Base-by-base conservation (phyloP, 2,797 vertebrate genomes). In the Pogoniulus pusillus region DNA sequence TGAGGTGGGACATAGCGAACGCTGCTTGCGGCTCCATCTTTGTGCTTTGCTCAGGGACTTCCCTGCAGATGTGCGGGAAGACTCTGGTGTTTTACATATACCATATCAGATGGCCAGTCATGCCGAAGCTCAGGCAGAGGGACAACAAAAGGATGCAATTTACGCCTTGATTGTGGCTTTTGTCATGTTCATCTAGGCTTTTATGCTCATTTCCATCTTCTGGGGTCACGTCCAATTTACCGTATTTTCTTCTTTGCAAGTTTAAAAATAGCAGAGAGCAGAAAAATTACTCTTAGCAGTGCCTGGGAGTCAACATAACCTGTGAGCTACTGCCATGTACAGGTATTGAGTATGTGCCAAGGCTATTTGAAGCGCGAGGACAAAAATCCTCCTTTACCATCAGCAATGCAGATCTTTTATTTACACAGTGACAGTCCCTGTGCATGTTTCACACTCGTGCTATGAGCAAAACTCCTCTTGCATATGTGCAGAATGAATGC, bases 81-180 rank as follows among this genome's bases (percentile, higher is more conserved):
- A 87, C n/a, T 0, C 0, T 54, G 35, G 23, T 81, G 63, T 75
- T 94, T 83, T 90, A 73, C 82, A 30, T 81, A 81, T 35, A 85
- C 59, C 58, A 12, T 75, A 54, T 90, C 72, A 30, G 89, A 90
- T 64, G 41, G 74, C 76, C 73, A 73, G 91, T 63, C 29, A 7
- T 90, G 82, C 70, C 84, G 81, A 81, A 63, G 64, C 71, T 93
- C 32, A 51, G 70, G 63, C 79, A 96, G 49, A 82, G 24, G 77
- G 39, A 80, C 68, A 82, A 93, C 70, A 93, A 91, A 94, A 89
- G 89, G 60, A 89, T 87, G 51, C 54, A 90, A 94, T 92, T 94
- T 95, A 29, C 93, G 81, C 62, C 80, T 93, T 96, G 91, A 94
- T 94, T 96, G 88, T 95, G 81, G 76, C 82, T 93, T 93, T 96